These are phyloP conservation scores for Meloidogyne hapla DNA, from an alignment of 1,140 invertebrate genomes.

Conservation along the genomic window DNA sequence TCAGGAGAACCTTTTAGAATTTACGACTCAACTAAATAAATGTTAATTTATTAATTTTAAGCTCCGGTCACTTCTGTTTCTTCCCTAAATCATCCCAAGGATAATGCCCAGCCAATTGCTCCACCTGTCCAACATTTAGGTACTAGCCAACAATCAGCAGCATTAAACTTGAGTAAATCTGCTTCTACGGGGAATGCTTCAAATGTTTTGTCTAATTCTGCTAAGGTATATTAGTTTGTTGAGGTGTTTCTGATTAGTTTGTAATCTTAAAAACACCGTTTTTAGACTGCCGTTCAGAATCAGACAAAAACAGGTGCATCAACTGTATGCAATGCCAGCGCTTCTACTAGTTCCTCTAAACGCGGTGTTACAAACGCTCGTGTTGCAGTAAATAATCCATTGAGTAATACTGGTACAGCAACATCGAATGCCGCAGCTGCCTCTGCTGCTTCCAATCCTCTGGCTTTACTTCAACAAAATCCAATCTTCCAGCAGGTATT, in stretches of 20 bases:
- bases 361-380: neutral
- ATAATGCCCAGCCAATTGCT: neutral
- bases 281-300: neutral
- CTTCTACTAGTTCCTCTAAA: neutral
- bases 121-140: conserved; percentile 3
- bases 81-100: neutral
- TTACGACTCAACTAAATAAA: too few species aligned
- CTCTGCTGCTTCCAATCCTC: conserved; percentile 15
- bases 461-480: conserved; percentile 27
- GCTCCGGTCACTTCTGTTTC: neutral
- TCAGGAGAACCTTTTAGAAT: too few species aligned
- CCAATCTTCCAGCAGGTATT: conserved; percentile 3
- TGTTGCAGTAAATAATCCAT: neutral
- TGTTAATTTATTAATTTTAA: too few species aligned
- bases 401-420: neutral
- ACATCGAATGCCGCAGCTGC: conserved; percentile 17
- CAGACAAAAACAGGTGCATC: neutral
- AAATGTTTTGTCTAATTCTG: neutral
- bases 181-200: neutral
- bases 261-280: neutral
- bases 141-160: neutral
- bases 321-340: conserved; percentile 6
- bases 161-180: conserved; percentile 17
- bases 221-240: neutral
- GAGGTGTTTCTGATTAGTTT: too few species aligned